Conservation (phyloP, 2,888 invertebrate genomes). For the Himalopsyche kuldschensis region DNA sequence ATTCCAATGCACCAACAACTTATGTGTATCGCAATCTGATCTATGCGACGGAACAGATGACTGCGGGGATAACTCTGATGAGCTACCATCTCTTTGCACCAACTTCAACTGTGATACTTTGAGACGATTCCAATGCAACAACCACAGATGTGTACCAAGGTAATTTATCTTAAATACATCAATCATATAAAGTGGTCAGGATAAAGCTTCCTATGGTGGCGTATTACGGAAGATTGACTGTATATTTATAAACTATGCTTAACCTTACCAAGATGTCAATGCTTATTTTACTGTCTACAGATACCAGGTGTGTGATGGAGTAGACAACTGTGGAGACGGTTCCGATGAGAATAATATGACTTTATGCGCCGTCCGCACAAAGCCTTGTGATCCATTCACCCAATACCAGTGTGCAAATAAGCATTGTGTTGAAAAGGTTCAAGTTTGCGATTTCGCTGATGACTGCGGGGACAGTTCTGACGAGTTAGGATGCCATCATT, state of each 20-base stretch:
- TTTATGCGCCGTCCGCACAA: slow-evolving; percentile 74
- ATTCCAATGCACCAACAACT: slow-evolving; percentile 90
- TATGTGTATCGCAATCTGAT: slow-evolving; percentile 88
- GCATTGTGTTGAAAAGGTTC: slow-evolving; percentile 76
- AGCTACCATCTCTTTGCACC: slow-evolving; percentile 76
- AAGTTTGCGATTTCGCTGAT: slow-evolving; percentile 85
- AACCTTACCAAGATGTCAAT: too few relatives aligned
- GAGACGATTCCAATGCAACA: slow-evolving; percentile 85
- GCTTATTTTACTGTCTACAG: slow-evolving; percentile 42
- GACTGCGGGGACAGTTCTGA: slow-evolving; percentile 91
- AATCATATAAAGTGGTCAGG: background rate
- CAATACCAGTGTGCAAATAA: slow-evolving; percentile 90
- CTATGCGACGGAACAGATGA: slow-evolving; percentile 93
- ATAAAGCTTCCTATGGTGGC: background rate
- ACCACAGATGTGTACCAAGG: slow-evolving; percentile 82
- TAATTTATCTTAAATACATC: slow-evolving; percentile 38
- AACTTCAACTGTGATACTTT: slow-evolving; percentile 85
- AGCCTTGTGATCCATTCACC: slow-evolving; percentile 73
- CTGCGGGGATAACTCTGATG: slow-evolving; percentile 90
- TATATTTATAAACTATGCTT: too few relatives aligned
- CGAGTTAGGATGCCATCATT: slow-evolving; percentile 84
- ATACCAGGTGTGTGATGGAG: slow-evolving; percentile 87
- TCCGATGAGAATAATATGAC: slow-evolving; percentile 96
- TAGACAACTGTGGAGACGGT: slow-evolving; percentile 92
- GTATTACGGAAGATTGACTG: too few relatives aligned